These are phyloP conservation scores for Drosophila ambigua DNA, from an alignment of 1,140 invertebrate genomes.

Conservation along the genomic window DNA sequence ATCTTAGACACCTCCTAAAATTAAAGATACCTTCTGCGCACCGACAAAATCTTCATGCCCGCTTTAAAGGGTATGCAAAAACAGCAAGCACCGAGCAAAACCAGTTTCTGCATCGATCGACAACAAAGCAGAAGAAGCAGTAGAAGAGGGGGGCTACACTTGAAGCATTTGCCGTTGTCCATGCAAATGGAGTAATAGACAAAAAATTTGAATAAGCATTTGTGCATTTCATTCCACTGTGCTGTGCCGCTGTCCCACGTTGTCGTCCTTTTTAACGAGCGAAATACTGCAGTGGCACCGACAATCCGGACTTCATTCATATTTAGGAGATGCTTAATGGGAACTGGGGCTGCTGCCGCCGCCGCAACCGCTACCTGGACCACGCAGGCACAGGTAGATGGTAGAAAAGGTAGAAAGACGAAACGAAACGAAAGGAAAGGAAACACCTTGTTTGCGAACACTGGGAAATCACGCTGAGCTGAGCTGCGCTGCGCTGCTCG, in stretches of 20 bases:
- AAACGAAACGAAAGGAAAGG: conserved; percentile 42
- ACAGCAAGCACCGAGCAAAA: conserved; percentile 41
- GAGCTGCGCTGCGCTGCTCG: conserved; percentile 16
- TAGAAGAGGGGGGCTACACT: neutral
- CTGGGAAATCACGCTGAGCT: conserved; percentile 71
- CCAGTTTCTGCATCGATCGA: conserved; percentile 52
- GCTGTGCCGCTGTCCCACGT: conserved; percentile 1
- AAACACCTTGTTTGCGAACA: conserved; percentile 64
- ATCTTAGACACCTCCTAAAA: too few relatives aligned
- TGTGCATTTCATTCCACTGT: conserved; percentile 23
- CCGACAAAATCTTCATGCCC: too few relatives aligned
- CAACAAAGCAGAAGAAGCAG: conserved; percentile 15
- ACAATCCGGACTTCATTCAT: conserved; percentile 71
- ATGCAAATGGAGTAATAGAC: conserved; percentile 41
- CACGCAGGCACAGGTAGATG: conserved; percentile 54
- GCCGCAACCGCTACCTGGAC: conserved; percentile 32
- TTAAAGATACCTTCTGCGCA: too few relatives aligned
- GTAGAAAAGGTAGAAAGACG: conserved; percentile 27
- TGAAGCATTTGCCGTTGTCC: conserved; percentile 1
- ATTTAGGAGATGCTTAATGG: conserved; percentile 78
- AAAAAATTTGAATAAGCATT: conserved; percentile 48
- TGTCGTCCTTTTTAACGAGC: conserved; percentile 58
- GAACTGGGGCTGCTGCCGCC: conserved; percentile 24
- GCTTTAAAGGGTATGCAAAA: conserved; percentile 2
- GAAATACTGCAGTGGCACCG: too few relatives aligned